Percentiles rank a stretch among this genome's conserved stretches.
Conservation (phyloP, 2,888 invertebrate species). For the Drosophila meridionalis region DNA sequence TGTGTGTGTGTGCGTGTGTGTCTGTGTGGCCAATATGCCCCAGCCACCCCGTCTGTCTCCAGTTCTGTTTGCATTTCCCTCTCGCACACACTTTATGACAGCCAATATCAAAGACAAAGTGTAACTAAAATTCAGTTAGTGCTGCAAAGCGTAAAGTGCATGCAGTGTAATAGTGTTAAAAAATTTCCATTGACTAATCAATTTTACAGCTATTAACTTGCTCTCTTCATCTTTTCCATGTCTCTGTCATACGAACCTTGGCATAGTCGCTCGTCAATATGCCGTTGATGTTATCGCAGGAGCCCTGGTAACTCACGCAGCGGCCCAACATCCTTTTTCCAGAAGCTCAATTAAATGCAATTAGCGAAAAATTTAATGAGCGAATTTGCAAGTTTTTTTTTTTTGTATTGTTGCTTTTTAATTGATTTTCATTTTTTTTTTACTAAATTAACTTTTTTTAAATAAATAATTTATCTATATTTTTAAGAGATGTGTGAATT, state of each 20-base stretch:
- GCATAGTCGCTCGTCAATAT: conserved; percentile 88
- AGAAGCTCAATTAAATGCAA: conserved; percentile 7
- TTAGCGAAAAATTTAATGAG: conserved; percentile 2
- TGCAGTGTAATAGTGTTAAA: conserved; percentile 48
- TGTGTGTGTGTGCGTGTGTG: conserved; percentile 26
- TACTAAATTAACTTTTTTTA: not conserved
- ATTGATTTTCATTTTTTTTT: conserved; percentile 4
- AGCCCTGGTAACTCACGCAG: conserved; percentile 88
- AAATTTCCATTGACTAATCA: conserved; percentile 62
- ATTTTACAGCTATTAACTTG: conserved; percentile 51
- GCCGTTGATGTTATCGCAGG: conserved; percentile 89
- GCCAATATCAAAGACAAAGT: conserved; percentile 23
- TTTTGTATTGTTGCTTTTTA: not conserved
- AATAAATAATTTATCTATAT: not conserved
- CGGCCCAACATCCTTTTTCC: conserved; percentile 83
- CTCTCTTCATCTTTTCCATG: conserved; percentile 2
- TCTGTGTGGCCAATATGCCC: conserved; percentile 31
- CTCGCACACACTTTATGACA: conserved; percentile 9
- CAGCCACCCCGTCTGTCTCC: not conserved
- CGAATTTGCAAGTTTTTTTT: not conserved
- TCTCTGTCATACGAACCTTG: conserved; percentile 86
- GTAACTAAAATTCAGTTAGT: conserved; percentile 55
- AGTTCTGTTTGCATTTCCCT: not conserved
- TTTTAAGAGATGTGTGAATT: not conserved
- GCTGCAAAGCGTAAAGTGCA: conserved; percentile 29